phyloP scores from a whole-genome alignment of 1,140 invertebrate genomes.

The Drosophila hydei region DNA sequence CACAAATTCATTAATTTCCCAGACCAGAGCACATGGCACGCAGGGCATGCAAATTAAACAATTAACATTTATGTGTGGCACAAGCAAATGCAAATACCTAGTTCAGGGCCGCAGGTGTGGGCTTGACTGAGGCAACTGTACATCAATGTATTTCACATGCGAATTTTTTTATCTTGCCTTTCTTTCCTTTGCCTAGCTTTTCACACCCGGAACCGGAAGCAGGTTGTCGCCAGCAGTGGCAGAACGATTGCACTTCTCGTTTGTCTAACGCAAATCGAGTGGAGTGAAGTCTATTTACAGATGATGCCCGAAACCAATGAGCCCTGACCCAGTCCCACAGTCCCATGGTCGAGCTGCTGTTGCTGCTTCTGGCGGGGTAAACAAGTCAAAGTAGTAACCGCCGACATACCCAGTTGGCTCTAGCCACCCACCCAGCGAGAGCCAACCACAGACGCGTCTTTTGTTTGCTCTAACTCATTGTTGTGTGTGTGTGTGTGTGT shows the following conservation, averaged over 20 bases:
- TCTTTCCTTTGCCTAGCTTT: background rate
- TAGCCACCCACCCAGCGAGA: conserved; percentile 16
- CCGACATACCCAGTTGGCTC: conserved; percentile 32
- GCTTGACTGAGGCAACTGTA: background rate
- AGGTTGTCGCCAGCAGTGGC: conserved; percentile 26
- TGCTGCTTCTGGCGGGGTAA: conserved; percentile 22
- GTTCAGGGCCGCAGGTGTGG: background rate
- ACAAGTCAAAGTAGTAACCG: conserved; percentile 54
- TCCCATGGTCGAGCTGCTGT: conserved; percentile 3
- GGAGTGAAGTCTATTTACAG: conserved; percentile 45
- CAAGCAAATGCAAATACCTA: conserved; percentile 6
- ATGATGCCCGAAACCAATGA: conserved; percentile 47
- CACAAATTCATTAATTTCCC: conserved; percentile 46
- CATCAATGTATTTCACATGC: too few species aligned
- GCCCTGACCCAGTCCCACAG: conserved; percentile 14
- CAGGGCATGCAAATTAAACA: conserved; percentile 53
- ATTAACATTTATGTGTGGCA: conserved; percentile 31
- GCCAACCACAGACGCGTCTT: conserved; percentile 78
- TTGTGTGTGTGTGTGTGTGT: conserved; percentile 20
- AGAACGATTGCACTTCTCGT: conserved; percentile 39
- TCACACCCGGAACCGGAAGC: conserved; percentile 38
- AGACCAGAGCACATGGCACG: too few species aligned
- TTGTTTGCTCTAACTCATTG: conserved; percentile 69
- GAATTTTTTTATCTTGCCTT: too few species aligned
- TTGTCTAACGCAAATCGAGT: conserved; percentile 45